Percentiles rank a stretch among this genome's conserved stretches.
Conservation (phyloP, 1,140 invertebrate genomes). For the Brachionus sp. region DNA sequence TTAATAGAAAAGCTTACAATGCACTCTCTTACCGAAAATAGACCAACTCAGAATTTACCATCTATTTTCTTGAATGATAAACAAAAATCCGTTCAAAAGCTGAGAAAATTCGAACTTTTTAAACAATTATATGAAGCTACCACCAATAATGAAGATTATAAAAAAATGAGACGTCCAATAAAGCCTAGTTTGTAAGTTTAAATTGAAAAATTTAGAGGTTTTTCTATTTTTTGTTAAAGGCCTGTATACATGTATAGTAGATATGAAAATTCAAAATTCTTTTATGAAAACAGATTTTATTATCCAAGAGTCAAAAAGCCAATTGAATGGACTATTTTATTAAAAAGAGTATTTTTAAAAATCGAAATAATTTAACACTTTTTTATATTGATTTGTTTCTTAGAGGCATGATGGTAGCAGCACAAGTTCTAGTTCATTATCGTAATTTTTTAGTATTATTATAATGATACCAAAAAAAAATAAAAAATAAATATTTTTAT, state of each 20-base stretch:
- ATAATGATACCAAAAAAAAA: too few relatives aligned
- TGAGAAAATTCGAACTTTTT: slow-evolving; percentile 19
- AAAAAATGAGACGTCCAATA: slow-evolving; percentile 23
- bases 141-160: slow-evolving; percentile 20
- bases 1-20: not conserved
- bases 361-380: not conserved
- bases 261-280: slow-evolving; percentile 13
- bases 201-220: not conserved
- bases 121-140: slow-evolving; percentile 28
- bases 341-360: not conserved
- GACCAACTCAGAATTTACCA: not conserved
- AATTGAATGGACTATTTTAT: not conserved
- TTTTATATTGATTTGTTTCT: not conserved
- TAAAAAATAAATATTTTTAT: too few relatives aligned
- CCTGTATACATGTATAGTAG: slow-evolving; percentile 13
- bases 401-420: not conserved
- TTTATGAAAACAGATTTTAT: not conserved
- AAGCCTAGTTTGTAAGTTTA: slow-evolving; percentile 3
- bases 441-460: not conserved
- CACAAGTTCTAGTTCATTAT: not conserved
- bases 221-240: not conserved
- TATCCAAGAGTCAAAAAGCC: slow-evolving; percentile 2
- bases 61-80: slow-evolving; percentile 11
- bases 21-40: not conserved
- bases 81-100: not conserved